Conservation (phyloP, 2,113 vertebrate genomes). For the Indicator maculatus region DNA sequence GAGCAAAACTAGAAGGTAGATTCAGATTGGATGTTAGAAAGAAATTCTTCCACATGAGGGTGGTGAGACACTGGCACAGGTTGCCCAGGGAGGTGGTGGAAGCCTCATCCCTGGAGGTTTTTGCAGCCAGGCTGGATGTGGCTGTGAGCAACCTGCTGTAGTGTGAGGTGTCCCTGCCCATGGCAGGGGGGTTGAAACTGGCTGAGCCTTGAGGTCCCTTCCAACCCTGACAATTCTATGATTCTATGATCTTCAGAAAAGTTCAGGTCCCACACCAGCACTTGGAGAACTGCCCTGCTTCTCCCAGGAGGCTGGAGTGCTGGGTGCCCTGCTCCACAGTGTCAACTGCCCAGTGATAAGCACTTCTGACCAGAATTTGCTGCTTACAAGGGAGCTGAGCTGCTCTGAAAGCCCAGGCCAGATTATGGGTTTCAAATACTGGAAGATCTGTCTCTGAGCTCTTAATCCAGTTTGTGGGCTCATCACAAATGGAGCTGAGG, state of each 20-base stretch:
- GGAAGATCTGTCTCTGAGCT: background rate
- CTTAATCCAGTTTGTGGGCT: slow-evolving; percentile 13
- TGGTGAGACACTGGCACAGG: too few species aligned
- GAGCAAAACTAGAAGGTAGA: too few species aligned
- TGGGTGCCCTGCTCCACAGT: background rate
- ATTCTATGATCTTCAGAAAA: background rate
- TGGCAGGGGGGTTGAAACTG: too few species aligned
- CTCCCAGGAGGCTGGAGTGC: background rate
- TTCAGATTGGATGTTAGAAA: too few species aligned
- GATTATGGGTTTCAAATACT: background rate
- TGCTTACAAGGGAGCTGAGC: background rate
- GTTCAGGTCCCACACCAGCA: rapidly evolving
- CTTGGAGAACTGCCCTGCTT: background rate
- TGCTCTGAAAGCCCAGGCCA: background rate
- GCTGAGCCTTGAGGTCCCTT: too few species aligned
- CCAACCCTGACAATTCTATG: too few species aligned
- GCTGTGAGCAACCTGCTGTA: too few species aligned
- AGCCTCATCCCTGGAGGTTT: too few species aligned
- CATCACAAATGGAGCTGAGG: background rate
- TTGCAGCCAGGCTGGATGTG: too few species aligned
- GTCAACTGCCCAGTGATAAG: background rate
- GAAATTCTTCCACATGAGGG: too few species aligned
- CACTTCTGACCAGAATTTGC: background rate
- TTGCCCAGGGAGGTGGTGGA: too few species aligned
- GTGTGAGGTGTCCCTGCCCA: too few species aligned